These are phyloP conservation scores for Aythya baeri DNA, from an alignment of 2,113 vertebrate species.

Conservation along the genomic window DNA sequence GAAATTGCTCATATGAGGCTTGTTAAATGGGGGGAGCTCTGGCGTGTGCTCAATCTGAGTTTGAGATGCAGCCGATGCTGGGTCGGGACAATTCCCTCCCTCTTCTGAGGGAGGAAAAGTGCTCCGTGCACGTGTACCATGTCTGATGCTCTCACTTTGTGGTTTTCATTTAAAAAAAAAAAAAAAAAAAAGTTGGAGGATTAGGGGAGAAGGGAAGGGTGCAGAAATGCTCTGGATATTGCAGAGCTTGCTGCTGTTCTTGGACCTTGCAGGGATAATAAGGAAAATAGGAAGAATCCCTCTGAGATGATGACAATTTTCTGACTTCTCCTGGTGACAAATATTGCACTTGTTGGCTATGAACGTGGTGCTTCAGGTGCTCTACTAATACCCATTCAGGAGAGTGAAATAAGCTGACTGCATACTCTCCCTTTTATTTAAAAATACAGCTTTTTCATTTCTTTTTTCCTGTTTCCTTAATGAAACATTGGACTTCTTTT, in stretches of 20 bases:
- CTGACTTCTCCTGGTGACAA: background rate
- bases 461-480: background rate
- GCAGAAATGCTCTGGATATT: background rate
- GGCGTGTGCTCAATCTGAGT: background rate
- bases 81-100: background rate
- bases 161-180: background rate
- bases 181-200: background rate
- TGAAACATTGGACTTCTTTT: background rate
- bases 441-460: background rate
- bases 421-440: background rate
- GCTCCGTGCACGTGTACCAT: background rate
- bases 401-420: background rate
- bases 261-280: conserved; percentile 11
- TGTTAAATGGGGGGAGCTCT: background rate
- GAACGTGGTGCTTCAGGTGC: background rate
- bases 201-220: background rate
- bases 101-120: background rate
- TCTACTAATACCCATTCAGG: background rate
- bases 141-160: background rate
- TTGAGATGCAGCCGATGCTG: background rate
- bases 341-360: background rate
- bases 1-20: background rate
- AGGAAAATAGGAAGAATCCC: background rate
- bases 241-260: background rate
- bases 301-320: background rate